phyloP scores from a whole-genome alignment of 2,113 vertebrate species.

The mouse (Mus musculus) region DNA sequence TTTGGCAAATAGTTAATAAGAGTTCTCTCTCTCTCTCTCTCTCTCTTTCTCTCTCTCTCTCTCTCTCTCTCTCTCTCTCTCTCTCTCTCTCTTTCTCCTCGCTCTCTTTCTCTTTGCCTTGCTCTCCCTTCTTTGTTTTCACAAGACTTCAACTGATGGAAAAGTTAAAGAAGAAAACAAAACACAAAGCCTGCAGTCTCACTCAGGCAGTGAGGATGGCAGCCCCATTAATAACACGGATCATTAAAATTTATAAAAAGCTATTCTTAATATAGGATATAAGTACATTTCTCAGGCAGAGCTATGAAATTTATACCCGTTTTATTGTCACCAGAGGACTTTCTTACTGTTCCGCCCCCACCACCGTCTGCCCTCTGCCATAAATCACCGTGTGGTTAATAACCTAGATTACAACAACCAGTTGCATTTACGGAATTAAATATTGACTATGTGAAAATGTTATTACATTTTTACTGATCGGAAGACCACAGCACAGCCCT shows the following conservation, averaged over 20 bases:
- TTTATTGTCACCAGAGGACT: slow-evolving; percentile 92
- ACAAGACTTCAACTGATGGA: slow-evolving; percentile 85
- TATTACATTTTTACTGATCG: slow-evolving; percentile 91
- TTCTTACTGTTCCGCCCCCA: slow-evolving; percentile 85
- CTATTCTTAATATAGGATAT: slow-evolving; percentile 93
- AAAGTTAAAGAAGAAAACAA: slow-evolving; percentile 79
- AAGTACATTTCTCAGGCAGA: slow-evolving; percentile 91
- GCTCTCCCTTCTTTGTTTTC: slow-evolving; percentile 58
- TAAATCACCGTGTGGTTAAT: slow-evolving; percentile 92
- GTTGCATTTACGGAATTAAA: slow-evolving; percentile 93
- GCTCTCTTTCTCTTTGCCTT: neutral
- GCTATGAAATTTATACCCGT: slow-evolving; percentile 92
- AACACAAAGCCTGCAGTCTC: slow-evolving; percentile 80
- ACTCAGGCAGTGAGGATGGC: slow-evolving; percentile 85
- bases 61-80: neutral
- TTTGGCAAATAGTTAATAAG: slow-evolving; percentile 86
- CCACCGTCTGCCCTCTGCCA: slow-evolving; percentile 85
- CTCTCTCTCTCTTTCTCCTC: neutral
- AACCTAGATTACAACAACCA: slow-evolving; percentile 91
- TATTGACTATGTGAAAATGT: slow-evolving; percentile 92
- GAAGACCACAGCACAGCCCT: slow-evolving; percentile 86
- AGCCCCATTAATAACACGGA: slow-evolving; percentile 92
- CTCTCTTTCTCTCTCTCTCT: neutral
- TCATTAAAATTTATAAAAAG: slow-evolving; percentile 96
- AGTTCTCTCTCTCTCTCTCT: neutral